Conservation (phyloP, 1,140 invertebrate species). For the Zeugodacus cucurbitae region DNA sequence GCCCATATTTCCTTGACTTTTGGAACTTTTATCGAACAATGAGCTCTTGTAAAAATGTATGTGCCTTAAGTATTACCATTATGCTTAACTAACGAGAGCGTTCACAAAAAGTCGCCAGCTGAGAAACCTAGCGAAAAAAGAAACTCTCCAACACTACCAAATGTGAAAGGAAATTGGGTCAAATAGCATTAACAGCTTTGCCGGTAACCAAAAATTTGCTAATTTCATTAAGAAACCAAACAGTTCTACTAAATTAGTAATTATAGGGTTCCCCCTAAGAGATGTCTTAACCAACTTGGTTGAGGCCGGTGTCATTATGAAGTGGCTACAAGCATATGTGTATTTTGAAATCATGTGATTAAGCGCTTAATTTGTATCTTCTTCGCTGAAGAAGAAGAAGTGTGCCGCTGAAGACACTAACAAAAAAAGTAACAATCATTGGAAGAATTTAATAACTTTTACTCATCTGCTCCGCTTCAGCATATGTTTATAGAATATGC, state of each 20-base stretch:
- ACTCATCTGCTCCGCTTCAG: background rate
- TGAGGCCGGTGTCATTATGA: background rate
- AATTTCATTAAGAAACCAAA: background rate
- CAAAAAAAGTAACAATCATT: background rate
- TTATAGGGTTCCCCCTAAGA: background rate
- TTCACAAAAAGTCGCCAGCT: background rate
- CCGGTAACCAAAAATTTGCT: background rate
- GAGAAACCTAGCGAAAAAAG: background rate
- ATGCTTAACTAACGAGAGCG: background rate
- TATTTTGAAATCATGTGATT: background rate
- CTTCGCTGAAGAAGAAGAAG: background rate
- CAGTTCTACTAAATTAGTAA: background rate
- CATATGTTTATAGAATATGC: background rate
- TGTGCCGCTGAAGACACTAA: background rate
- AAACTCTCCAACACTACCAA: background rate
- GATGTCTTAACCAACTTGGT: background rate
- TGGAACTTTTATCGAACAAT: background rate
- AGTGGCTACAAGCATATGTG: background rate
- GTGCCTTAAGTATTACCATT: background rate
- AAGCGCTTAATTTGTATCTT: background rate
- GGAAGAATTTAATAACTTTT: slow-evolving; percentile 6
- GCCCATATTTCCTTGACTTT: background rate
- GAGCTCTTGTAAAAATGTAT: background rate
- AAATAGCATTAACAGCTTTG: background rate
- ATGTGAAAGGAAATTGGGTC: background rate